These are phyloP conservation scores for Colostygia pectinataria DNA, from an alignment of 2,888 invertebrate genomes.

Conservation along the genomic window DNA sequence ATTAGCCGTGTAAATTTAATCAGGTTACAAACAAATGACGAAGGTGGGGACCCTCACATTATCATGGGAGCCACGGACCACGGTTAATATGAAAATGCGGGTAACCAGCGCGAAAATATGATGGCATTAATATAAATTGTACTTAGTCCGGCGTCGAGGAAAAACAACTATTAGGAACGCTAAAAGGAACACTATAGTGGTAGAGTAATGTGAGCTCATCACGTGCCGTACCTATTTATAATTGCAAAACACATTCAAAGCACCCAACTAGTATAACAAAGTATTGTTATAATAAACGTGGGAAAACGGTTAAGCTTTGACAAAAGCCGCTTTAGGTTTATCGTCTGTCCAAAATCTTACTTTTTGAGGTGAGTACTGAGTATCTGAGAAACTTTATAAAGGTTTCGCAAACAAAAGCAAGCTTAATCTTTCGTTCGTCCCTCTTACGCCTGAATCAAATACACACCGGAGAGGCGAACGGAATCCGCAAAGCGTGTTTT, in stretches of 20 bases:
- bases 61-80: slow-evolving; percentile 64
- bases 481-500: slow-evolving; percentile 57
- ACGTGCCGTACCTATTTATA: slow-evolving; percentile 31
- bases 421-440: slow-evolving; percentile 46
- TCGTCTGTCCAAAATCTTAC: slow-evolving; percentile 9
- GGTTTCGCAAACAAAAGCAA: slow-evolving; percentile 41
- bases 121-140: slow-evolving; percentile 78
- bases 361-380: slow-evolving; percentile 16
- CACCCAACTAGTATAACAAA: slow-evolving; percentile 4
- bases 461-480: slow-evolving; percentile 45
- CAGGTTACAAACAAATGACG: slow-evolving; percentile 75
- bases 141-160: slow-evolving; percentile 61
- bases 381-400: slow-evolving; percentile 22
- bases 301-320: slow-evolving; percentile 5
- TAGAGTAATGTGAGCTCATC: slow-evolving; percentile 39
- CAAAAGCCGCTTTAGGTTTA: slow-evolving; percentile 7
- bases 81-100: slow-evolving; percentile 77
- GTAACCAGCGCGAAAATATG: slow-evolving; percentile 76
- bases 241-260: slow-evolving; percentile 19
- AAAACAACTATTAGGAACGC: slow-evolving; percentile 62
- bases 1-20: slow-evolving; percentile 76
- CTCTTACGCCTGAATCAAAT: slow-evolving; percentile 43
- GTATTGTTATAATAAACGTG: not conserved
- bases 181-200: slow-evolving; percentile 38
- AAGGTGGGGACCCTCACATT: slow-evolving; percentile 71